Base-by-base conservation (phyloP, 2,888 invertebrate genomes). In the Mesopsocus fuscifrons region DNA sequence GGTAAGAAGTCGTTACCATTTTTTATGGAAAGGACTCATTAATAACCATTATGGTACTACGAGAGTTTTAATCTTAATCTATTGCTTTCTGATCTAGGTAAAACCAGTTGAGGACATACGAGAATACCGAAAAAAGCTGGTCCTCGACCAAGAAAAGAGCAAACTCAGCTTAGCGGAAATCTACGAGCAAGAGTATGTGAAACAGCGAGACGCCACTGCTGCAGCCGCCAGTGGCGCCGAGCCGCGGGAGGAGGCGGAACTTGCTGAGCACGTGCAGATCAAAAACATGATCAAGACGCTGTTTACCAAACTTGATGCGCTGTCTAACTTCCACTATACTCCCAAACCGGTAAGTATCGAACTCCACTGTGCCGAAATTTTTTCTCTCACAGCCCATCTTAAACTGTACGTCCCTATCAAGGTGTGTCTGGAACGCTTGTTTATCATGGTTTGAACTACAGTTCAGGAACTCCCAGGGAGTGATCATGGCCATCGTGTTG, bases 291-390 rank as follows among this genome's bases (percentile, higher is more conserved):
- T 94, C 79, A 65, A 66, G 9, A 64, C 69, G 1, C 58, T 98
- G 3, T 92, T 95, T 55, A 59, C 69, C 1, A 83, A 94, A 59
- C 65, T 98, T 32, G 92, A 97, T 63, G 85, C 94, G 0, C 65
- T 98, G 11, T 81, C 83, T 1, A 92, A 97, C 60, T 94, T 82
- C 61, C 87, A 94, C 60, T 97, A 83, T 55, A 91, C 91, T 34
- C 95, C 97, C 0, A 85, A 79, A 65, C 72, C 75, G 45, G 72
- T 72, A 58, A 59, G 55, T 41, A 34, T 16, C 6, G 5, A 30
- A 41, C 20, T 26, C 21, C 9, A 15, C 26, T 11, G 11, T 26
- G 5, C 5, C 30, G 42, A 44, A 23, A 46, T 42, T 44, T 18
- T 40, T 34, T 9, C 2, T 42, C 2, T 41, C n/a, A 3, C 38